Percentiles rank a stretch among this genome's conserved stretches.
Conservation (phyloP, 2,113 vertebrate species). For the Xiphophorus maculatus region DNA sequence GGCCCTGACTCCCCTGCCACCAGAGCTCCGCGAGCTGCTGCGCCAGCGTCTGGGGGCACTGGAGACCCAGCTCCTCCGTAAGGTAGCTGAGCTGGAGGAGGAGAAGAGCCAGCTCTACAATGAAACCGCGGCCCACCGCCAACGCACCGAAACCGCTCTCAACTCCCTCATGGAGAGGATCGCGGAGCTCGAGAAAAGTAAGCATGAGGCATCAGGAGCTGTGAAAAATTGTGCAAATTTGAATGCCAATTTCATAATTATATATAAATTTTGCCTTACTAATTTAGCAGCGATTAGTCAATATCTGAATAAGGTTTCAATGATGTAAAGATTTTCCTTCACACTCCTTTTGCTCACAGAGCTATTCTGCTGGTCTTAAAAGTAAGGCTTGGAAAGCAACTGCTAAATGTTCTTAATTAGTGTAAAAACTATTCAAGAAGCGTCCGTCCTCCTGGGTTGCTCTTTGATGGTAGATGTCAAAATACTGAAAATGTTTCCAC, state of each 20-base stretch:
- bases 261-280: slow-evolving; percentile 2
- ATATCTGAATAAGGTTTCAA: slow-evolving; percentile 49
- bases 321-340: slow-evolving; percentile 38
- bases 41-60: slow-evolving; percentile 89
- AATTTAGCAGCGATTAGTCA: slow-evolving; percentile 59
- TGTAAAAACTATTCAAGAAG: slow-evolving; percentile 45
- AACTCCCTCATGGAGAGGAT: slow-evolving; percentile 92
- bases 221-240: slow-evolving; percentile 22
- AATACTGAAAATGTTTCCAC: slow-evolving; percentile 30
- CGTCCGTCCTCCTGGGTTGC: slow-evolving; percentile 38
- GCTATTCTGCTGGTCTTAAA: slow-evolving; percentile 38
- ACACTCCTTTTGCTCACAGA: slow-evolving; percentile 20
- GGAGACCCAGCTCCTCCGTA: slow-evolving; percentile 91
- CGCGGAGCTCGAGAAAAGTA: slow-evolving; percentile 93
- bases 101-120: slow-evolving; percentile 96
- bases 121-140: slow-evolving; percentile 91
- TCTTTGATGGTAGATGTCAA: slow-evolving; percentile 53
- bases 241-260: slow-evolving; percentile 18
- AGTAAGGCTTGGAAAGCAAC: slow-evolving; percentile 42
- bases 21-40: slow-evolving; percentile 90
- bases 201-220: slow-evolving; percentile 41
- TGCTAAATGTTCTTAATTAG: slow-evolving; percentile 46
- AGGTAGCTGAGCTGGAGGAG: slow-evolving; percentile 94
- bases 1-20: slow-evolving; percentile 75
- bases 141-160: slow-evolving; percentile 90